Evolutionary conservation across 2,113 vertebrate genomes (phyloP).

Genomic region (Hiodon alosoides): DNA sequence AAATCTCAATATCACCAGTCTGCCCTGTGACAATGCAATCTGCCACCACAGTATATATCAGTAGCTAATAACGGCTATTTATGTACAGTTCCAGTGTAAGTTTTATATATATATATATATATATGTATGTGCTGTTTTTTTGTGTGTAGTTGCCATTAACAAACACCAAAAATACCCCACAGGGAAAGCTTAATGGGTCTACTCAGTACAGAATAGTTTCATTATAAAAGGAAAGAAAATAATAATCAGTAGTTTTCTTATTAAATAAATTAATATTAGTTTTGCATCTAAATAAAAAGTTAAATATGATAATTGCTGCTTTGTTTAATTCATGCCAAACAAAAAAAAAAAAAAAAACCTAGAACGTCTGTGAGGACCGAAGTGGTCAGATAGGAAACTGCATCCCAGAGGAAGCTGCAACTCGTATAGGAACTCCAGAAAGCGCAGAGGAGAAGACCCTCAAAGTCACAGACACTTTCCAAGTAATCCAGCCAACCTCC

Average conservation of each 20-base stretch:
- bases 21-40: slow-evolving; percentile 36
- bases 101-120: slow-evolving; percentile 18
- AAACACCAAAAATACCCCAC: slow-evolving; percentile 46
- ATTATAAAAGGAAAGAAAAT: slow-evolving; percentile 10
- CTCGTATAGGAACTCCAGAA: slow-evolving; percentile 17
- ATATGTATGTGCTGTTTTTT: slow-evolving; percentile 12
- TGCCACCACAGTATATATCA: slow-evolving; percentile 50
- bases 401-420: slow-evolving; percentile 15
- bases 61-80: slow-evolving; percentile 44
- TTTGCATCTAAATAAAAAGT: slow-evolving; percentile 76
- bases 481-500: slow-evolving; percentile 1
- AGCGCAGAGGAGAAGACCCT: slow-evolving; percentile 35
- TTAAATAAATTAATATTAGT: slow-evolving; percentile 98
- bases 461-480: slow-evolving; percentile 1
- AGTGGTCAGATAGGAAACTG: too few relatives aligned
- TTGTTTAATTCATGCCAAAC: slow-evolving; percentile 56
- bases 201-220: slow-evolving; percentile 64
- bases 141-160: slow-evolving; percentile 40
- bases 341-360: slow-evolving; percentile 36
- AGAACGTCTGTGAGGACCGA: too few relatives aligned
- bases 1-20: slow-evolving; percentile 56
- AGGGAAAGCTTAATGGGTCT: slow-evolving; percentile 53
- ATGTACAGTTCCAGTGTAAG: slow-evolving; percentile 59
- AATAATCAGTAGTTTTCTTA: slow-evolving; percentile 72
- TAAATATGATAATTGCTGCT: slow-evolving; percentile 72